Evolutionary conservation across 2,888 invertebrate species (phyloP).

Genomic region (Dynastes grantii): DNA sequence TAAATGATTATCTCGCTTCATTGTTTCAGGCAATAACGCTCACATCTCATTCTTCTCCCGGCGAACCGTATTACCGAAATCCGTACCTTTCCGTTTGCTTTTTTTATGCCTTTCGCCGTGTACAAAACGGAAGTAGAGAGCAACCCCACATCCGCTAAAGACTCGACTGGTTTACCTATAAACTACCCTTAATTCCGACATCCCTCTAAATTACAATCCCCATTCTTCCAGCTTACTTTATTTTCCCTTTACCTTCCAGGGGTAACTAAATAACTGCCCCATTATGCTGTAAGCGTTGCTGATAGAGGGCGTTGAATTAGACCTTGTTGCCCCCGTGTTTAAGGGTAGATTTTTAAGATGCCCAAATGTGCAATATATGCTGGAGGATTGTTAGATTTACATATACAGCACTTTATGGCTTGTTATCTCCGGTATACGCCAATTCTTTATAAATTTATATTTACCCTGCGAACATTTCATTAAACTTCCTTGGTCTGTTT

Average conservation of each 20-base stretch:
- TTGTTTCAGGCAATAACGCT: slow-evolving; percentile 39
- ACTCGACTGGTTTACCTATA: slow-evolving; percentile 71
- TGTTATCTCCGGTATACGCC: slow-evolving; percentile 57
- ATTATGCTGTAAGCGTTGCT: slow-evolving; percentile 67
- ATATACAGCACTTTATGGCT: slow-evolving; percentile 70
- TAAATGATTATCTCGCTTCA: slow-evolving; percentile 48
- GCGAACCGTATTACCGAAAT: slow-evolving; percentile 7
- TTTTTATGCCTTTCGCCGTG: slow-evolving; percentile 45
- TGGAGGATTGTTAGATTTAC: slow-evolving; percentile 66
- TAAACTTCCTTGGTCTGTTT: not conserved
- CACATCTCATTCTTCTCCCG: slow-evolving; percentile 4
- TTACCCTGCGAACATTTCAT: slow-evolving; percentile 31
- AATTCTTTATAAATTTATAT: slow-evolving; percentile 42
- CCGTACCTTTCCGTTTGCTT: slow-evolving; percentile 24
- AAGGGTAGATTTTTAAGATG: slow-evolving; percentile 62
- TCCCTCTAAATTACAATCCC: slow-evolving; percentile 73
- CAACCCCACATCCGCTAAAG: slow-evolving; percentile 66
- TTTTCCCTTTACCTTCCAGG: slow-evolving; percentile 68
- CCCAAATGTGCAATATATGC: slow-evolving; percentile 68
- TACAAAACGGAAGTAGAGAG: slow-evolving; percentile 56
- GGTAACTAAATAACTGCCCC: slow-evolving; percentile 72
- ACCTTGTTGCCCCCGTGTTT: slow-evolving; percentile 59
- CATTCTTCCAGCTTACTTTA: slow-evolving; percentile 72
- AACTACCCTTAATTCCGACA: slow-evolving; percentile 73
- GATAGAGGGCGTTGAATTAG: slow-evolving; percentile 59